Evolutionary conservation across 2,113 vertebrate genomes (phyloP).

Genomic region (Sinocyclocheilus anophthalmus): DNA sequence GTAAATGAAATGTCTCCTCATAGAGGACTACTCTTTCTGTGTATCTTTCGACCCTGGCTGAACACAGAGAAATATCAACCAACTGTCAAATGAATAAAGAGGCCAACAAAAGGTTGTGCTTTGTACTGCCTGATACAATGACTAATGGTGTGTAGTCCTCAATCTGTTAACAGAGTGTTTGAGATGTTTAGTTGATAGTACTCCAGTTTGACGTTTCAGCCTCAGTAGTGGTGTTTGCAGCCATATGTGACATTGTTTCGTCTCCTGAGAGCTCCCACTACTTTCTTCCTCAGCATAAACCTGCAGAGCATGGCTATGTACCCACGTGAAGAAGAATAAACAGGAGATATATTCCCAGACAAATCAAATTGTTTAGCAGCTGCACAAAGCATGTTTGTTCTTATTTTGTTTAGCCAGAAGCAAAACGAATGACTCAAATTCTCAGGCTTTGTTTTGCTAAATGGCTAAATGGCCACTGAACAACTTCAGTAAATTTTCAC

Average conservation of each 20-base stretch:
- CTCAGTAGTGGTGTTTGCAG: slow-evolving; percentile 28
- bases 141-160: not conserved
- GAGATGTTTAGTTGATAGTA: slow-evolving; percentile 10
- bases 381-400: slow-evolving; percentile 48
- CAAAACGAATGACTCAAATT: slow-evolving; percentile 55
- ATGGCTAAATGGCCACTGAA: slow-evolving; percentile 1
- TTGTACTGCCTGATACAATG: not conserved
- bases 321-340: not conserved
- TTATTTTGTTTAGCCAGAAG: not conserved
- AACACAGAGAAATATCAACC: slow-evolving; percentile 32
- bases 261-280: slow-evolving; percentile 72
- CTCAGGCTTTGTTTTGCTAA: slow-evolving; percentile 45
- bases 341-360: slow-evolving; percentile 60
- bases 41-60: slow-evolving; percentile 47
- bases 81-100: slow-evolving; percentile 6
- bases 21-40: slow-evolving; percentile 65
- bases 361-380: slow-evolving; percentile 59
- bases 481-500: slow-evolving; percentile 44
- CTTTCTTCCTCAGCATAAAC: slow-evolving; percentile 60
- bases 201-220: not conserved
- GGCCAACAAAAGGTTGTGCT: slow-evolving; percentile 7
- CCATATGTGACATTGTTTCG: slow-evolving; percentile 68
- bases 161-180: not conserved
- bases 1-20: slow-evolving; percentile 67
- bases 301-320: slow-evolving; percentile 36